These are phyloP conservation scores for Allacma fusca DNA, from an alignment of 2,888 invertebrate genomes.

Conservation along the genomic window DNA sequence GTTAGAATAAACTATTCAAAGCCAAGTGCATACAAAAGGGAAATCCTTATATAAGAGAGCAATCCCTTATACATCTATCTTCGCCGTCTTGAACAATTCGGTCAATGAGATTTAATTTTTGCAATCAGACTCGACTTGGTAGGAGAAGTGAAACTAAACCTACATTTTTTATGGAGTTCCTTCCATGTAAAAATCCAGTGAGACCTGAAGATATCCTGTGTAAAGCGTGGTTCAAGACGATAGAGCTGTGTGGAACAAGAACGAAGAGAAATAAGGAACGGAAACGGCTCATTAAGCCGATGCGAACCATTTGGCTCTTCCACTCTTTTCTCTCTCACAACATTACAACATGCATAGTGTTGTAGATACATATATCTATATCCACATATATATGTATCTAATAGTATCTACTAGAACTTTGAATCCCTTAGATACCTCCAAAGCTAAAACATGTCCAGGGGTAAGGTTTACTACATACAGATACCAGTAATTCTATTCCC, in stretches of 20 bases:
- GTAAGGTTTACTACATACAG: no score
- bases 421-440: no score
- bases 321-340: conserved; percentile 27
- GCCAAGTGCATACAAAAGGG: background rate
- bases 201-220: no score
- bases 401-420: no score
- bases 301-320: conserved; percentile 55
- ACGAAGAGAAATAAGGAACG: conserved; percentile 49
- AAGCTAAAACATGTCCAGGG: no score
- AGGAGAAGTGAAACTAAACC: no score
- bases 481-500: conserved; percentile 33
- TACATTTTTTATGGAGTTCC: no score
- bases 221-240: no score
- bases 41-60: background rate
- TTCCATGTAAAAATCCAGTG: no score
- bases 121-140: conserved; percentile 22
- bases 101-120: conserved; percentile 33
- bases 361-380: no score
- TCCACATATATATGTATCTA: no score
- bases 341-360: no score
- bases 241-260: background rate
- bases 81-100: conserved; percentile 10
- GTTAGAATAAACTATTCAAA: conserved; percentile 1
- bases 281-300: conserved; percentile 61
- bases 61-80: conserved; percentile 20